Percentiles rank a stretch among this genome's conserved stretches.
Evolutionary conservation across 2,888 invertebrate species (phyloP).

Genomic region (Rapana venosa): DNA sequence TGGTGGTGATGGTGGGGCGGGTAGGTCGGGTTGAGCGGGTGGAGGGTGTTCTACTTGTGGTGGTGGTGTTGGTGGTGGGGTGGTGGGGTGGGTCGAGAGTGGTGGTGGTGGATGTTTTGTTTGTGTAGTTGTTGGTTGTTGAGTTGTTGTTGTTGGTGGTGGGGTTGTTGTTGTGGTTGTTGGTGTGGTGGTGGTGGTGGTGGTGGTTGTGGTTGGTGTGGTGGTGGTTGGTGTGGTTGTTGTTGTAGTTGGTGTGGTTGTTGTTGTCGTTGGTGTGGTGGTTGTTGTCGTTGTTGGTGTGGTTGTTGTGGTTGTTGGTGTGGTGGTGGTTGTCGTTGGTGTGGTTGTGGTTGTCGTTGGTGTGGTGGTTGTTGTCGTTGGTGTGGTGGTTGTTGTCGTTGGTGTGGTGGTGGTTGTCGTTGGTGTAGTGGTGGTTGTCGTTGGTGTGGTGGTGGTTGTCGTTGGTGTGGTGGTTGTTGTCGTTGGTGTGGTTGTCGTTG

Average conservation of each 20-base stretch:
- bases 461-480: background rate
- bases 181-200: background rate
- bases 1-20: slow-evolving; percentile 23
- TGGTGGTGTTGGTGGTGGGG: background rate
- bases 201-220: background rate
- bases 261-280: background rate
- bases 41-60: background rate
- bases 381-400: background rate
- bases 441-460: background rate
- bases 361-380: background rate
- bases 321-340: background rate
- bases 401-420: background rate
- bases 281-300: background rate
- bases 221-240: slow-evolving; percentile 8
- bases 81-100: background rate
- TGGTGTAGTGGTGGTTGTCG: background rate
- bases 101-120: background rate
- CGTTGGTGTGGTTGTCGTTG: background rate
- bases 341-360: background rate
- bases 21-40: background rate
- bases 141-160: background rate
- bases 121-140: background rate
- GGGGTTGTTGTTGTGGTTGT: background rate
- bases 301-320: background rate
- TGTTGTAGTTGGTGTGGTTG: slow-evolving; percentile 1